Evolutionary conservation across 2,888 invertebrate species (phyloP).

Genomic region (Zygogramma bicolorata): DNA sequence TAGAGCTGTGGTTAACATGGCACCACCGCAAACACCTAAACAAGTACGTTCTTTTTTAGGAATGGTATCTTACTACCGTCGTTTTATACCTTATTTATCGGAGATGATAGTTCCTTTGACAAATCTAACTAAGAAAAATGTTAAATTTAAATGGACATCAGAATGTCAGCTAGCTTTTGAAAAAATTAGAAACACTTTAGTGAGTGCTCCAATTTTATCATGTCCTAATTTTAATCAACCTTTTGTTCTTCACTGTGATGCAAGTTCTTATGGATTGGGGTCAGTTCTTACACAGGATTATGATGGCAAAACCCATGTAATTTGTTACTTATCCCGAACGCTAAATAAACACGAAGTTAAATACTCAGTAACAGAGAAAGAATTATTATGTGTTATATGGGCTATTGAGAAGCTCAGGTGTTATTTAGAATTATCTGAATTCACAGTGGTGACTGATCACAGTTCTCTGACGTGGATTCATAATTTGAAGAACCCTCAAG

Average conservation of each 20-base stretch:
- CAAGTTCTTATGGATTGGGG: constrained; percentile 28
- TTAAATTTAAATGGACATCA: constrained; percentile 15
- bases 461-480: constrained; percentile 4
- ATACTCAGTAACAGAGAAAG: constrained; percentile 31
- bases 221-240: constrained; percentile 24
- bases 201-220: constrained; percentile 16
- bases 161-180: constrained; percentile 1
- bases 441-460: constrained; percentile 39
- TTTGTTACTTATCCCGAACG: constrained; percentile 16
- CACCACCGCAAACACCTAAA: not conserved
- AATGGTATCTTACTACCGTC: constrained; percentile 6
- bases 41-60: constrained; percentile 7
- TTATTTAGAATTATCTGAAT: constrained; percentile 35
- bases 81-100: constrained; percentile 11
- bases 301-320: constrained; percentile 19
- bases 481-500: constrained; percentile 13
- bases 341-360: constrained; percentile 18
- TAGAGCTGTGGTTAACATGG: not conserved
- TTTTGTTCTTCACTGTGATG: constrained; percentile 29
- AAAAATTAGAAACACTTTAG: constrained; percentile 10
- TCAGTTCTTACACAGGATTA: constrained; percentile 25
- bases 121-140: constrained; percentile 5
- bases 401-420: constrained; percentile 23
- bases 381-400: constrained; percentile 32
- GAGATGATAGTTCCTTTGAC: constrained; percentile 9